Evolutionary conservation across 1,140 invertebrate species (phyloP).

Genomic region (Neotoxoptera formosana): DNA sequence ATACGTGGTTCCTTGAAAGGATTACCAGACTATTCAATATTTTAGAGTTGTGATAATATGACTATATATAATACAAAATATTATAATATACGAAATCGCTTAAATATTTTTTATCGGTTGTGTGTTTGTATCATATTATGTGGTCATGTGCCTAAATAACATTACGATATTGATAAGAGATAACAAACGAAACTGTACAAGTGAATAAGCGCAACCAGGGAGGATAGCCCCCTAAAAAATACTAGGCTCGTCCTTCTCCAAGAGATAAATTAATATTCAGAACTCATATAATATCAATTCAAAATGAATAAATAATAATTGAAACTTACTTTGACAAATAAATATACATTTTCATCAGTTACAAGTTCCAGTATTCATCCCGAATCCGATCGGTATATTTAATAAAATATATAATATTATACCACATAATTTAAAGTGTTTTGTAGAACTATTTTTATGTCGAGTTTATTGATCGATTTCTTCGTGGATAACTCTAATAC

Average conservation of each 20-base stretch:
- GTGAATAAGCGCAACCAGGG: neutral
- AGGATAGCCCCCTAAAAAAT: neutral
- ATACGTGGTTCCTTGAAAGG: neutral
- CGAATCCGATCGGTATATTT: neutral
- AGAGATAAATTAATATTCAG: neutral
- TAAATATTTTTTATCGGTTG: neutral
- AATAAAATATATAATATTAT: neutral
- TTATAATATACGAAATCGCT: neutral
- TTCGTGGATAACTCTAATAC: too few species aligned
- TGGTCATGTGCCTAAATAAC: neutral
- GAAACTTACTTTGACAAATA: neutral
- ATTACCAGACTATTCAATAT: neutral
- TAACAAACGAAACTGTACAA: neutral
- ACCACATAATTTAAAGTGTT: too few species aligned
- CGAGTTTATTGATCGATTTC: too few species aligned
- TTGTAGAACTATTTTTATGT: too few species aligned
- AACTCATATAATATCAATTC: neutral
- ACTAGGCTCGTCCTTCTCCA: neutral
- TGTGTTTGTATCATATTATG: neutral
- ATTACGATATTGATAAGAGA: neutral
- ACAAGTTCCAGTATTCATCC: neutral
- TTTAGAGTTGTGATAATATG: neutral
- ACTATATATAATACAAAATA: neutral
- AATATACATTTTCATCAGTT: neutral
- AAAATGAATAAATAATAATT: neutral